Conservation (phyloP, 1,140 invertebrate genomes). For the Apocrypta bakeri region DNA sequence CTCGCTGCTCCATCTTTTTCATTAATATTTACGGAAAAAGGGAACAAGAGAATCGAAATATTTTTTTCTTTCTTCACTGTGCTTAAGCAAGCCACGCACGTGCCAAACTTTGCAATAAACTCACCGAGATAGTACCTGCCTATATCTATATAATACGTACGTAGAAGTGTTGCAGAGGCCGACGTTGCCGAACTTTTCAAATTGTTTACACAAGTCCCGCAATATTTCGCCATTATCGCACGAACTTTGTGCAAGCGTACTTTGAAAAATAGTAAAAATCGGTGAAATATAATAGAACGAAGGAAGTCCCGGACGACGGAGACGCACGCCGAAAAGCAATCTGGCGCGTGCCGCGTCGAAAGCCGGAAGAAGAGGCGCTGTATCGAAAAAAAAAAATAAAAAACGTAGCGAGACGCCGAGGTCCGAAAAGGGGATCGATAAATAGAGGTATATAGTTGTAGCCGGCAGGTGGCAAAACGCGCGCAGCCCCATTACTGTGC, state of each 20-base stretch:
- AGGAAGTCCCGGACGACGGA: not conserved
- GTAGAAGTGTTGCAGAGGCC: too few species aligned
- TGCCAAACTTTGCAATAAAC: too few species aligned
- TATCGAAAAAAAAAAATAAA: not conserved
- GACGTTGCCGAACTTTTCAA: too few species aligned
- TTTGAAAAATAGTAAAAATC: not conserved
- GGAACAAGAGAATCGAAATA: not conserved
- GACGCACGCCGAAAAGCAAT: constrained; percentile 30
- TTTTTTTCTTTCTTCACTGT: not conserved
- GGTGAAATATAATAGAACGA: not conserved
- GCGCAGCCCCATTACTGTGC: too few species aligned
- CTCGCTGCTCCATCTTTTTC: not conserved
- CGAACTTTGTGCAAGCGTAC: too few species aligned
- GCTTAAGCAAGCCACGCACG: too few species aligned
- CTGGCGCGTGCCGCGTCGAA: constrained; percentile 19
- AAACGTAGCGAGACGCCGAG: constrained; percentile 19
- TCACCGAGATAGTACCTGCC: too few species aligned
- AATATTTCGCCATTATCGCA: too few species aligned
- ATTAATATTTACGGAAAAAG: not conserved
- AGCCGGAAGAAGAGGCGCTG: constrained; percentile 8
- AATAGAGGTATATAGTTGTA: constrained; percentile 15
- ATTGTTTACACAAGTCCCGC: too few species aligned
- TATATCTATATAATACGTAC: too few species aligned
- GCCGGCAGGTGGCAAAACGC: constrained; percentile 21
- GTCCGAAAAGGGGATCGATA: constrained; percentile 46